Evolutionary conservation across 2,888 invertebrate genomes (phyloP), one percentile per base, ranked within the genome.

Genomic region (Lagria hirta): DNA sequence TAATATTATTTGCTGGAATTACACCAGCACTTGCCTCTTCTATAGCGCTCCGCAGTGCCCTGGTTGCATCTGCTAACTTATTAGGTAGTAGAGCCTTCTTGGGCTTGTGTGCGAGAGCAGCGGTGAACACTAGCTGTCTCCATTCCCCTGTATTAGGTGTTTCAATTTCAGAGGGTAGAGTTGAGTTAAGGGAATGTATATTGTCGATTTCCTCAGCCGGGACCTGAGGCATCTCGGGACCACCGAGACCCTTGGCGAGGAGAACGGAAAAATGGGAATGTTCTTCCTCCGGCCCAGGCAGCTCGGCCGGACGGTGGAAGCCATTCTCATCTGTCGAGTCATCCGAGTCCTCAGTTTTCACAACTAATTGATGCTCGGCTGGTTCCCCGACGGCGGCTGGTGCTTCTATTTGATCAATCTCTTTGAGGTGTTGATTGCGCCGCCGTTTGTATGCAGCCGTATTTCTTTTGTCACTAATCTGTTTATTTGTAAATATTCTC

Each of bases 401-500:
- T n/a, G n/a, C n/a, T n/a, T n/a, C n/a, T n/a, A n/a, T n/a, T n/a
- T n/a, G n/a, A n/a, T n/a, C n/a, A n/a, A n/a, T n/a, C n/a, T n/a
- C n/a, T n/a, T n/a, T n/a, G n/a, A 34, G 23, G 34, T 23, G 18
- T 13, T 26, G 34, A 3, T 43, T 38, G 8, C 38, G 24, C 21
- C 8, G 5, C 22, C 34, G 12, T 21, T 23, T 22, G 40, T 48
- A 48, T 14, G 18, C 27, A 10, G 10, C 22, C 20, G 10, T 15
- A n/a, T 26, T 22, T 7, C 50, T 20, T 21, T 30, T 44, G 26
- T 44, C 49, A 4, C 46, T 13, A n/a, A 49, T 35, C 15, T 49
- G 51, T 17, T 51, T 51, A n/a, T 12, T 5, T 4, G 43, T 40
- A 17, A 16, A 24, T 18, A 12, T n/a, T n/a, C n/a, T n/a, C n/a